These are phyloP conservation scores for Pantherophis guttatus DNA, from an alignment of 2,113 vertebrate species.

Conservation along the genomic window DNA sequence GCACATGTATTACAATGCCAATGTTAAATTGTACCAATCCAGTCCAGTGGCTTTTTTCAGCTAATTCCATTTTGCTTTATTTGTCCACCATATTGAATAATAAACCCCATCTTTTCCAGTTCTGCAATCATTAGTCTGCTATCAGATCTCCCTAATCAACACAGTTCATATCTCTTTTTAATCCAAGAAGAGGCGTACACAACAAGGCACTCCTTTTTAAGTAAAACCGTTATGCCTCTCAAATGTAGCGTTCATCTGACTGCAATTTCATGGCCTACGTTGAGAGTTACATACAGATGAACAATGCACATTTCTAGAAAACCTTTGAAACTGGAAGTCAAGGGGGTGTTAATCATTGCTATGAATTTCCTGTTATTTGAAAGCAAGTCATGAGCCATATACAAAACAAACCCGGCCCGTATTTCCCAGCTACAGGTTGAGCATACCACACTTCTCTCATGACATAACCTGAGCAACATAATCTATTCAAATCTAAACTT, in stretches of 20 bases:
- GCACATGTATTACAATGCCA: not conserved
- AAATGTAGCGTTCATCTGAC: not conserved
- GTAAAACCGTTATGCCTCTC: not conserved
- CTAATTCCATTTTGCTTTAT: not conserved
- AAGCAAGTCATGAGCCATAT: not conserved
- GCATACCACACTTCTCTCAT: no score
- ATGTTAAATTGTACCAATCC: not conserved
- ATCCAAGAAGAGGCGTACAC: not conserved
- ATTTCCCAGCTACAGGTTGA: not conserved
- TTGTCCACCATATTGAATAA: not conserved
- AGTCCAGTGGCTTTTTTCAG: no score
- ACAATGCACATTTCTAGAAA: not conserved
- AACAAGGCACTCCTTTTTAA: not conserved
- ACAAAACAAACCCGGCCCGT: not conserved
- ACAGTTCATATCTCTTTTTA: not conserved
- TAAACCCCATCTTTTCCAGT: not conserved
- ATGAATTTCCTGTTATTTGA: not conserved
- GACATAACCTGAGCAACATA: not conserved
- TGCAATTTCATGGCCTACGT: not conserved
- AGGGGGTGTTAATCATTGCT: not conserved
- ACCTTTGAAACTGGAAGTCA: not conserved
- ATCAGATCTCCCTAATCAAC: not conserved
- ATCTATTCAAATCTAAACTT: not conserved
- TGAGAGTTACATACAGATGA: not conserved
- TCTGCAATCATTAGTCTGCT: not conserved